Base-by-base conservation (phyloP, 1,140 invertebrate species). In the Oedothorax gibbosus region DNA sequence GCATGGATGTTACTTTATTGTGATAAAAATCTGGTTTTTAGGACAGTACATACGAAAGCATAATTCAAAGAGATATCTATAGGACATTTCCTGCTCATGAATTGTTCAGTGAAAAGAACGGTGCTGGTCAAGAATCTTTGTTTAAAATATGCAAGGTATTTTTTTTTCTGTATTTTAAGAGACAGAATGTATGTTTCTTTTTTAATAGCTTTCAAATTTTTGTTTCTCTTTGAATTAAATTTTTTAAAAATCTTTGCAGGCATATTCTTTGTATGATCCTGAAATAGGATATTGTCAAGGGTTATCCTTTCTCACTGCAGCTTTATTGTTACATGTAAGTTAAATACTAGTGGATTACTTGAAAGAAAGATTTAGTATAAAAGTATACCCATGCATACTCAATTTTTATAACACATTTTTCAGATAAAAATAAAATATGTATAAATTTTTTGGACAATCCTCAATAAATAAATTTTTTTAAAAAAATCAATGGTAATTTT, bases 211-310 rank as follows among this genome's bases (percentile, higher is more conserved):
- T 57, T 56, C 2, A 76, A 56, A 57, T 18, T 62, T 21, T 7
- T 60, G 49, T 14, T 49, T 35, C 7, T 35, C 49, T 68, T 49
- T 18, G 20, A 68, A 21, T 0, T 49, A 21, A 1, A 64, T 14
- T 64, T 15, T 14, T 12, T 2, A 20, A 21, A 18, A 18, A 21
- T 51, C 21, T 54, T 89, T 89, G 56, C 88, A 93, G 90, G 98
- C 98, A 0, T 99, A 99, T 91, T 96, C 98, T 20, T 95, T 99
- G 6, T 96, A 98, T 90, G 98, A 99, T 90, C 94, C 95, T 86
- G 98, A 99, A 91, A 96, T 99, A 86, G 97, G 97, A 53, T 99
- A 99, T 91, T 99, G 98, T 90, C 99, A 99, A 91, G 98, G 98
- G 49, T 92, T 99, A 35, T 99, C 97, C 90, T 99, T 99, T 90